A percentile compares a stretch with the other conserved stretches of the same genome.
phyloP scores from a whole-genome alignment of 2,888 invertebrate genomes.

The Orchesella flavescens region DNA sequence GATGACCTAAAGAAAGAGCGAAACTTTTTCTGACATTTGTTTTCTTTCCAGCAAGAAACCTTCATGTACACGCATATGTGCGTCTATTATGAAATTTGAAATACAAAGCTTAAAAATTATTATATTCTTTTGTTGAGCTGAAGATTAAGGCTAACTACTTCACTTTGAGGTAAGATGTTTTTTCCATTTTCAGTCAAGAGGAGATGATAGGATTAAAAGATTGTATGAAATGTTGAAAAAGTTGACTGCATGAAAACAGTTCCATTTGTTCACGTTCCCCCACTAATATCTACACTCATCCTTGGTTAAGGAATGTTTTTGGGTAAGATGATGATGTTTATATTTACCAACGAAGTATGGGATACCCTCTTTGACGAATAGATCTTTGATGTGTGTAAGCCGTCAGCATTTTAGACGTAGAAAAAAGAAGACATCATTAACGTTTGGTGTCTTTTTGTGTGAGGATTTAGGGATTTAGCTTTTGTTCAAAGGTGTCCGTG shows the following conservation, averaged over 20 bases:
- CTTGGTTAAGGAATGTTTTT: conserved; percentile 2
- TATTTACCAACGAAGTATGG: too few species aligned
- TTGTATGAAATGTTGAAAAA: conserved; percentile 19
- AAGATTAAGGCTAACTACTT: conserved; percentile 37
- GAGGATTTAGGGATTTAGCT: conserved; percentile 51
- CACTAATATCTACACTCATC: conserved; percentile 6
- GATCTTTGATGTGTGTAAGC: neutral
- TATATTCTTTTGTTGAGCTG: neutral
- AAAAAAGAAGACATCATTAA: conserved; percentile 61
- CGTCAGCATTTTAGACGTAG: neutral
- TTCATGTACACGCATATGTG: too few species aligned
- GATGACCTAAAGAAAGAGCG: neutral
- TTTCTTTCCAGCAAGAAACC: neutral
- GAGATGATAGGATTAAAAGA: conserved; percentile 56
- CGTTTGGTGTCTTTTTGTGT: conserved; percentile 56
- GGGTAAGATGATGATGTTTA: neutral
- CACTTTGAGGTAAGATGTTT: conserved; percentile 33
- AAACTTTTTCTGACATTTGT: neutral
- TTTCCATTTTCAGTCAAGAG: conserved; percentile 38
- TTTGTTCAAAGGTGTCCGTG: conserved; percentile 62
- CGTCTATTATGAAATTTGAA: too few species aligned
- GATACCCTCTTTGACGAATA: too few species aligned
- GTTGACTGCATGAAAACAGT: neutral
- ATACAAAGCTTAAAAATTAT: neutral
- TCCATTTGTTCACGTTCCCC: neutral